phyloP scores from a whole-genome alignment of 2,113 vertebrate genomes.

The Trematocara unimaculatum region DNA sequence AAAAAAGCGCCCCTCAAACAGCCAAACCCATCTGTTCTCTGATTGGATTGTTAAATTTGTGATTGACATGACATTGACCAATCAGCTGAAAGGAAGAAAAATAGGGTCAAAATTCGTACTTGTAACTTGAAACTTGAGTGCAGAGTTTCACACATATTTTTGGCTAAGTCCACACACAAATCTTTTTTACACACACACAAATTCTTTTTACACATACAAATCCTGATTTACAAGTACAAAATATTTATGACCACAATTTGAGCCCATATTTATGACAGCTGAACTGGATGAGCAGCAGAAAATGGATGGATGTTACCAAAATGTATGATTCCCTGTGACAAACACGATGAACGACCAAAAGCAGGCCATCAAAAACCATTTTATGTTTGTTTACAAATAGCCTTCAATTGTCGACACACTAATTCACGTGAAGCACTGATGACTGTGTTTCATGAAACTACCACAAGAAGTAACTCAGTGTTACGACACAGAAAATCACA shows the following conservation, averaged over 20 bases:
- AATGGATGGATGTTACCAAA: neutral
- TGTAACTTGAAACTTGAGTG: neutral
- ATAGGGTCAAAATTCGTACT: accelerated
- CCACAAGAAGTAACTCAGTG: conserved; percentile 52
- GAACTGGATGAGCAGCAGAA: neutral
- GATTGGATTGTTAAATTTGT: neutral
- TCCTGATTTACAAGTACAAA: accelerated
- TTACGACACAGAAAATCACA: conserved; percentile 61
- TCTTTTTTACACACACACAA: neutral
- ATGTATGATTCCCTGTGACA: neutral
- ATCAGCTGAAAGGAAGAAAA: neutral
- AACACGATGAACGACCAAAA: neutral
- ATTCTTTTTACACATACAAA: accelerated
- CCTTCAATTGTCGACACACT: neutral
- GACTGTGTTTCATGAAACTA: neutral
- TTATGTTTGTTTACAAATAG: conserved; percentile 10
- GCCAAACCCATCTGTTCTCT: neutral
- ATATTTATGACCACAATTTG: neutral
- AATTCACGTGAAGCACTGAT: neutral
- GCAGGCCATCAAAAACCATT: neutral
- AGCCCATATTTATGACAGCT: neutral
- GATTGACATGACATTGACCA: neutral
- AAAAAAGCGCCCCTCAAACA: neutral
- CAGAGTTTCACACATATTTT: neutral
- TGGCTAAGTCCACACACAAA: neutral